Evolutionary conservation across 2,888 invertebrate genomes (phyloP), one percentile per base, ranked within the genome.

Genomic region (Nineta flava): DNA sequence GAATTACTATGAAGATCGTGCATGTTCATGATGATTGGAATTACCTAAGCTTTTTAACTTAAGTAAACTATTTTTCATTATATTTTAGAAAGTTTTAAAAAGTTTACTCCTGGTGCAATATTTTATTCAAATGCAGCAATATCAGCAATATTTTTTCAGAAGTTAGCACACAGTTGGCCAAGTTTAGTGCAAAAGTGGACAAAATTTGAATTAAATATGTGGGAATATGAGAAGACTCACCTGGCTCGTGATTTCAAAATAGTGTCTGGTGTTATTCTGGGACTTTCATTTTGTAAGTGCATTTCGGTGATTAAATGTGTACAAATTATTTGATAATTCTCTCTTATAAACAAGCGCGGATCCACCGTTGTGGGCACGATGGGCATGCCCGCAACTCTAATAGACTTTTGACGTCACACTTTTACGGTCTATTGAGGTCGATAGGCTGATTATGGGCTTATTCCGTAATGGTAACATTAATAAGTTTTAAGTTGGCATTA

Each of bases 121-220:
- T 48, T 48, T 26, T 48, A 41, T 48, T n/a, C 13, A 15, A 48
- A 48, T 40, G 40, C 34, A 19, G 40, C 41, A 12, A 9, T 48
- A 21, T 38, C 41, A 40, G 17, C 13, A 9, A 17, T 48, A 9
- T 40, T 48, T n/a, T 41, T 41, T 41, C 19, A 26, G 2, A 19
- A 16, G 19, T 41, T 41, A 5, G 48, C 48, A 16, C 38, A 48
- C 38, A 19, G 21, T 17, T 48, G 48, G 41, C 41, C 48, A 10
- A n/a, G 19, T 9, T 12, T 48, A 47, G 32, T 47, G 9, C 47
- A 35, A 3, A 35, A 17, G 26, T 17, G 34, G 34, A 35, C 35
- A 16, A 32, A 47, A 34, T 19, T 47, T 32, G 47, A 47, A 35
- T n/a, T 21, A n/a, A 26, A 19, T 9, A 47, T 47, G 47, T 47